Evolutionary conservation across 2,797 vertebrate species (phyloP).

Genomic region (Epinephelus coioides): DNA sequence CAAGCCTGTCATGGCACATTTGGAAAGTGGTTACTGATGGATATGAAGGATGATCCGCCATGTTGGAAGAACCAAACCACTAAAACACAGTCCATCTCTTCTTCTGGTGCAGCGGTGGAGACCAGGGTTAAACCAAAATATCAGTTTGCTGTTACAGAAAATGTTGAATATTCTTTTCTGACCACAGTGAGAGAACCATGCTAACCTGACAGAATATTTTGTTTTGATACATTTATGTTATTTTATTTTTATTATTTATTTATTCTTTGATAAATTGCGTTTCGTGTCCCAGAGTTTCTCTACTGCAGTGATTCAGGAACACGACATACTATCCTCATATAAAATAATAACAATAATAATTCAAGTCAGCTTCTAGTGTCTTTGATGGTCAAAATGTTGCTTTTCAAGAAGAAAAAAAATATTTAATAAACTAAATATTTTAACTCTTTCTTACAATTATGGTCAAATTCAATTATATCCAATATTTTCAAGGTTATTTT

Average conservation of each 20-base stretch:
- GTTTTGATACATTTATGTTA: neutral
- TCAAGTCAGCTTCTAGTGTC: neutral
- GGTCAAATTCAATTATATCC: too few species aligned
- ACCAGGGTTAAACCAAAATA: neutral
- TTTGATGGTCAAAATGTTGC: neutral
- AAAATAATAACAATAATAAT: neutral
- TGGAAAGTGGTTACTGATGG: conserved; percentile 28
- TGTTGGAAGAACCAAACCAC: conserved; percentile 34
- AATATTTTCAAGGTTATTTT: too few species aligned
- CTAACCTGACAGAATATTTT: neutral
- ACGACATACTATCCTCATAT: too few species aligned
- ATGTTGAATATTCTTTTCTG: neutral
- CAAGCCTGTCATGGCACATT: conserved; percentile 42
- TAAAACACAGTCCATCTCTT: neutral
- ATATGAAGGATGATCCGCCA: conserved; percentile 41
- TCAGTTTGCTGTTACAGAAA: conserved; percentile 9
- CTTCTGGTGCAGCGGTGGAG: neutral
- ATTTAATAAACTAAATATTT: neutral
- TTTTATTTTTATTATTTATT: neutral
- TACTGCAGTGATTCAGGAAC: neutral
- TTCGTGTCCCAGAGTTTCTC: neutral
- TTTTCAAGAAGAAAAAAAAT: neutral
- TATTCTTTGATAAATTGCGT: neutral
- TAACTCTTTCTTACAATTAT: too few species aligned
- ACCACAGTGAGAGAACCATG: neutral